phyloP scores from a whole-genome alignment of 2,888 invertebrate genomes.

The Meloe dianella region DNA sequence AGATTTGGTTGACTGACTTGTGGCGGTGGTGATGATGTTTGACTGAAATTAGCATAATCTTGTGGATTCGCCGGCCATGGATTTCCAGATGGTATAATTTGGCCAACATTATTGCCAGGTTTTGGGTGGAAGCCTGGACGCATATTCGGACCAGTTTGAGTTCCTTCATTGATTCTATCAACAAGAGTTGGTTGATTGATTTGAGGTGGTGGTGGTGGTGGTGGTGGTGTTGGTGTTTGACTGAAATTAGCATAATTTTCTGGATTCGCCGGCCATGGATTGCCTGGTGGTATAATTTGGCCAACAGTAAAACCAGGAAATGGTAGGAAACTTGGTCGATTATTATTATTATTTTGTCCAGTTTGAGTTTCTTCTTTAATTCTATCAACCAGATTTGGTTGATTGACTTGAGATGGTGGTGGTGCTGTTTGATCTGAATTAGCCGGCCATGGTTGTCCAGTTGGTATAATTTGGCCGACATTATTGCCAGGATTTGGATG shows the following conservation, averaged over 20 bases:
- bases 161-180: constrained; percentile 4
- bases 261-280: constrained; percentile 22
- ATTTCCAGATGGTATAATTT: constrained; percentile 35
- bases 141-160: background rate
- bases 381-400: constrained; percentile 9
- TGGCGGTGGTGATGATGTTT: background rate
- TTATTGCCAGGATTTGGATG: constrained; percentile 22
- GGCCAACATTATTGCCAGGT: constrained; percentile 24
- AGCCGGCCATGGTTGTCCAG: constrained; percentile 38
- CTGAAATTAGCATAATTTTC: constrained; percentile 17
- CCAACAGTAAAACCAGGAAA: constrained; percentile 14
- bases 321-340: constrained; percentile 17
- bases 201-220: background rate
- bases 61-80: constrained; percentile 35
- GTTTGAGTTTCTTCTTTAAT: background rate
- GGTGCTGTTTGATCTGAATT: constrained; percentile 17
- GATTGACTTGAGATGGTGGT: background rate
- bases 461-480: constrained; percentile 32
- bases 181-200: background rate
- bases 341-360: background rate
- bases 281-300: constrained; percentile 20
- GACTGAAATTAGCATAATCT: constrained; percentile 16
- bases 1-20: background rate
- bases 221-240: constrained; percentile 1
- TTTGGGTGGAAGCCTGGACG: constrained; percentile 17